Base-by-base conservation (phyloP, 2,888 invertebrate genomes). In the Drosophila mimetica region DNA sequence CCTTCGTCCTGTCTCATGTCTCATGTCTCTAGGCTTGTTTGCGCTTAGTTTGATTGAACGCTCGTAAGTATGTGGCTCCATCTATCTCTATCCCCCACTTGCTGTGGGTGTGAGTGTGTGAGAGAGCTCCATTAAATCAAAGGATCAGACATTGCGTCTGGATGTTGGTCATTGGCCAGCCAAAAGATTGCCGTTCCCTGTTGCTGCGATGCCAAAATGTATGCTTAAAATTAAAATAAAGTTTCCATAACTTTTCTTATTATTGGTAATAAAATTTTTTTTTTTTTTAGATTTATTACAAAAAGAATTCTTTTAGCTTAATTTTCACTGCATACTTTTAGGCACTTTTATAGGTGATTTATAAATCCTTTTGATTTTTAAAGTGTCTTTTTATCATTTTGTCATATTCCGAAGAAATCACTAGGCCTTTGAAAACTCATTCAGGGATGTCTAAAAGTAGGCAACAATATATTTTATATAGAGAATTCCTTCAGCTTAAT, bases 11-110 rank as follows among this genome's bases (percentile, higher is more conserved):
- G 11, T 36, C 51, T 61, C 63, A 28, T 64, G 52, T 42, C 60
- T 59, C 58, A 66, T 70, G 70, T 64, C 73, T 72, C 73, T 64
- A 22, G 64, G 42, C 60, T 75, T 82, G 81, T 86, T 79, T 85
- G 87, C 67, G 83, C 65, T 87, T 70, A 76, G 86, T 86, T 82
- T 87, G 82, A 87, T 87, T 87, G 88, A 87, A 75, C 79, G 65
- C 82, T 79, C 54, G 37, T 37, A 72, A 64, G 52, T 69, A 64
- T 77, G 61, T 44, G 71, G 41, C 54, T 41, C 47, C 22, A 48
- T 48, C 9, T 41, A 6, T 51, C 18, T 46, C 13, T 13, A 16
- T 34, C 20, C 14, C 44, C 32, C 42, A 48, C 4, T 9, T 4
- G 34, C 28, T 25, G 41, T 7, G 39, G 28, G 39, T 46, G 25